Evolutionary conservation across 2,888 invertebrate species (phyloP).

Genomic region (Mamestra brassicae): DNA sequence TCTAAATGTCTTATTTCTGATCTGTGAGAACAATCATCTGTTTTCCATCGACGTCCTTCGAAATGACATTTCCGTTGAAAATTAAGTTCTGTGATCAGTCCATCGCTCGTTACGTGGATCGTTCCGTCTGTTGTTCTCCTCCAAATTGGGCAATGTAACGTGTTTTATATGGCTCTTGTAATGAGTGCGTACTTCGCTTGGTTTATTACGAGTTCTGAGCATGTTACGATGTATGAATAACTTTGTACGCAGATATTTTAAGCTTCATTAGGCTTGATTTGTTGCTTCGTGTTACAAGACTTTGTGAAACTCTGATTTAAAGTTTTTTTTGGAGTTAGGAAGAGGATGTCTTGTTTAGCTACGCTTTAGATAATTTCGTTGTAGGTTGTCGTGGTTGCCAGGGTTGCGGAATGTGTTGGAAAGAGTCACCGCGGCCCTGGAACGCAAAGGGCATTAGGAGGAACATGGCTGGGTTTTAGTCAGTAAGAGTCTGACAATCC

Average conservation of each 20-base stretch:
- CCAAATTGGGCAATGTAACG: constrained; percentile 34
- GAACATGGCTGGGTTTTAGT: no score
- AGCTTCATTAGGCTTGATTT: constrained; percentile 6
- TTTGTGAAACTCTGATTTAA: constrained; percentile 1
- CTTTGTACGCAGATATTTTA: constrained; percentile 6
- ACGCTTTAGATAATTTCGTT: no score
- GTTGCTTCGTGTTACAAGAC: background rate
- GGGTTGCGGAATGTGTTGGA: no score
- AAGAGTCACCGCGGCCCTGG: no score
- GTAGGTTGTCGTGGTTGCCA: background rate
- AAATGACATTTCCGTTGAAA: constrained; percentile 44
- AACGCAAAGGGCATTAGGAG: no score
- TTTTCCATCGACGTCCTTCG: constrained; percentile 30
- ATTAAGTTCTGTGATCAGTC: constrained; percentile 46
- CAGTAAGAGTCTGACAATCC: no score
- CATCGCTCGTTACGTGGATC: constrained; percentile 31
- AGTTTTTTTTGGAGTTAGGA: background rate
- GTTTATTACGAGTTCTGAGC: constrained; percentile 17
- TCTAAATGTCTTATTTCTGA: constrained; percentile 32
- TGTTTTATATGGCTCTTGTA: constrained; percentile 28
- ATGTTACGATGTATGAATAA: constrained; percentile 25
- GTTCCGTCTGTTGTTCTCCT: background rate
- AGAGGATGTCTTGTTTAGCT: no score
- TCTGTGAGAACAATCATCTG: constrained; percentile 54
- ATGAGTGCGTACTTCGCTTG: constrained; percentile 34